Percentiles rank a stretch among this genome's conserved stretches.
Conservation (phyloP, 2,113 vertebrate genomes). For the Podarcis muralis region DNA sequence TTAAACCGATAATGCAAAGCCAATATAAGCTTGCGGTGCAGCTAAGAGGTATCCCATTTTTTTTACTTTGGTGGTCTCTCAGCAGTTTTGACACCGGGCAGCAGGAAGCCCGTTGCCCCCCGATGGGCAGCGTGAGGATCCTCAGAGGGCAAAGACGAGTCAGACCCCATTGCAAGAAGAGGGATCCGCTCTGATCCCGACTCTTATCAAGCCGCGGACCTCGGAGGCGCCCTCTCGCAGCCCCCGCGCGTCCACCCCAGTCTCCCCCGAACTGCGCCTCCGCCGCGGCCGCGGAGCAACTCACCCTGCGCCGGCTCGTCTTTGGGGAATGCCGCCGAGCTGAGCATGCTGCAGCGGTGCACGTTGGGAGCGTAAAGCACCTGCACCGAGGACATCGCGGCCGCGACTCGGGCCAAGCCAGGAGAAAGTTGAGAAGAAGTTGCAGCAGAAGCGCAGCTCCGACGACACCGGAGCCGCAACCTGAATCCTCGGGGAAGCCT, state of each 20-base stretch:
- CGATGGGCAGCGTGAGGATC: not conserved
- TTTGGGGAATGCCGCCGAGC: conserved; percentile 40
- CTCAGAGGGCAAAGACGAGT: not conserved
- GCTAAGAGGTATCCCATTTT: too few species aligned
- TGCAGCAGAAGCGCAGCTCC: not conserved
- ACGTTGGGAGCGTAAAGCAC: conserved; percentile 51
- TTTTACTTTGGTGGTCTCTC: not conserved
- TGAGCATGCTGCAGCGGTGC: conserved; percentile 40
- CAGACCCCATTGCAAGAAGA: not conserved
- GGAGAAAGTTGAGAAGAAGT: not conserved
- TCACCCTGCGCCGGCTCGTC: conserved; percentile 45
- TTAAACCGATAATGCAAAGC: not conserved
- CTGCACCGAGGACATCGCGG: conserved; percentile 47
- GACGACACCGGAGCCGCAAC: not conserved
- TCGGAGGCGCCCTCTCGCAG: too few species aligned
- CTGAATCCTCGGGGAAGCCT: not conserved
- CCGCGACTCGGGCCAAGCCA: not conserved
- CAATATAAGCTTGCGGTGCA: not conserved
- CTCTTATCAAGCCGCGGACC: too few species aligned
- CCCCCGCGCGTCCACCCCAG: not conserved
- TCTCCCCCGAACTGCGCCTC: not conserved
- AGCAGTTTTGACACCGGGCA: not conserved
- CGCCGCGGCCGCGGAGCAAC: not conserved
- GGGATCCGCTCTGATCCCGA: not conserved
- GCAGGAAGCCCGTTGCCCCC: not conserved